These are phyloP conservation scores for Eonycteris spelaea DNA, from an alignment of 2,113 vertebrate genomes.

Conservation along the genomic window DNA sequence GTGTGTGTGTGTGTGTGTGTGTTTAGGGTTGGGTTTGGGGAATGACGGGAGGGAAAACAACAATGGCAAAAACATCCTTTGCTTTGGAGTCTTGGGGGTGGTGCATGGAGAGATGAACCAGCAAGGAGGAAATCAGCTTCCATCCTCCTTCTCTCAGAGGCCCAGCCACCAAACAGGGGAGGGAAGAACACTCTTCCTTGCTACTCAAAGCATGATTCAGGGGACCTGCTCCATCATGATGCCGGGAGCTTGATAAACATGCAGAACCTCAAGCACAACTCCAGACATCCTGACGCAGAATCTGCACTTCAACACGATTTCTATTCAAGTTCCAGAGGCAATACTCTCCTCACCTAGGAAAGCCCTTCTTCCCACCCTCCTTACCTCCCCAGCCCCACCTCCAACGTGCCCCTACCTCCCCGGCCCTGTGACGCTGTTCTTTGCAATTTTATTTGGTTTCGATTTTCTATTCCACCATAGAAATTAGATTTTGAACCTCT, in stretches of 20 bases:
- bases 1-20: too few species aligned
- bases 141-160: not conserved
- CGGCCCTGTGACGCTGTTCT: not conserved
- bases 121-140: not conserved
- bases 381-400: too few species aligned
- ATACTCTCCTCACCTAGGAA: not conserved
- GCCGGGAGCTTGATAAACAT: not conserved
- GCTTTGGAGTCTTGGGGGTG: not conserved
- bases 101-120: not conserved
- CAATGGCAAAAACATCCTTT: slow-evolving; percentile 8
- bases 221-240: too few species aligned
- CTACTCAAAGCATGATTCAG: not conserved
- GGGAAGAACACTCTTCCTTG: not conserved
- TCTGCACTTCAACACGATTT: not conserved
- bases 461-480: not conserved
- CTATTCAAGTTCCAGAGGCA: not conserved
- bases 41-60: not conserved
- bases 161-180: not conserved
- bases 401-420: not conserved
- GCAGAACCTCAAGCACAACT: not conserved
- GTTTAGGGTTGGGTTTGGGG: not conserved
- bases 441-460: not conserved
- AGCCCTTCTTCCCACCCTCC: not conserved
- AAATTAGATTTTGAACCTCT: not conserved
- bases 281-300: not conserved